Conservation (phyloP, 2,888 invertebrate genomes). For the Tinea trinotella region DNA sequence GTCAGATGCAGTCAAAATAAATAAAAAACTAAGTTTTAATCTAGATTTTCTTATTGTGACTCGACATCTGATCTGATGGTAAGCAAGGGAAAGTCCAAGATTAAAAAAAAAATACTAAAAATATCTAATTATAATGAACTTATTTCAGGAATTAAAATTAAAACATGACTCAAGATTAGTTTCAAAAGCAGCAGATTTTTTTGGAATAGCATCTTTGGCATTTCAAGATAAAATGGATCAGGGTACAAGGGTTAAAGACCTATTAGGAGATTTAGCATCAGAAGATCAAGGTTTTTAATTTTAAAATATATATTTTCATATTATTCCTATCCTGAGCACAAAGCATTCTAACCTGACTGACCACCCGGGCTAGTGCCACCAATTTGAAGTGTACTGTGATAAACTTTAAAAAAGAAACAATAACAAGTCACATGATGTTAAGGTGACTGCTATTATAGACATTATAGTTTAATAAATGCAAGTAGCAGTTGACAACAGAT, state of each 20-base stretch:
- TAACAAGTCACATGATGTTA: too few species aligned
- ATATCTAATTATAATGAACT: background rate
- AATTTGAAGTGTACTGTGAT: too few species aligned
- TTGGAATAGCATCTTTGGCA: slow-evolving; percentile 68
- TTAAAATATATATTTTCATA: slow-evolving; percentile 19
- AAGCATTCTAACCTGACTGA: background rate
- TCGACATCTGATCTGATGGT: too few species aligned
- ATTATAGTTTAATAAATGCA: too few species aligned
- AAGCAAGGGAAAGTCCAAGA: too few species aligned
- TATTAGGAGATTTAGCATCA: slow-evolving; percentile 66
- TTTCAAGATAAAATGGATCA: slow-evolving; percentile 73
- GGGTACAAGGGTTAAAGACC: slow-evolving; percentile 62
- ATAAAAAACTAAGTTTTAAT: too few species aligned
- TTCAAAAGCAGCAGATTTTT: slow-evolving; percentile 70
- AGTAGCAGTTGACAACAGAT: too few species aligned
- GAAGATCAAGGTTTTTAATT: slow-evolving; percentile 56
- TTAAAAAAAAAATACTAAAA: too few species aligned
- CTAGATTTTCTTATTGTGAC: too few species aligned
- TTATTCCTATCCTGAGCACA: background rate
- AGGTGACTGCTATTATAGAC: too few species aligned
- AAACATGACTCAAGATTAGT: slow-evolving; percentile 49
- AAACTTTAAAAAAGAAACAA: too few species aligned
- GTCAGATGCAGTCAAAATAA: too few species aligned
- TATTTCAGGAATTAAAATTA: slow-evolving; percentile 39
- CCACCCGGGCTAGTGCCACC: background rate